Base-by-base conservation (phyloP, 2,888 invertebrate genomes). In the Thymelicus sylvestris region DNA sequence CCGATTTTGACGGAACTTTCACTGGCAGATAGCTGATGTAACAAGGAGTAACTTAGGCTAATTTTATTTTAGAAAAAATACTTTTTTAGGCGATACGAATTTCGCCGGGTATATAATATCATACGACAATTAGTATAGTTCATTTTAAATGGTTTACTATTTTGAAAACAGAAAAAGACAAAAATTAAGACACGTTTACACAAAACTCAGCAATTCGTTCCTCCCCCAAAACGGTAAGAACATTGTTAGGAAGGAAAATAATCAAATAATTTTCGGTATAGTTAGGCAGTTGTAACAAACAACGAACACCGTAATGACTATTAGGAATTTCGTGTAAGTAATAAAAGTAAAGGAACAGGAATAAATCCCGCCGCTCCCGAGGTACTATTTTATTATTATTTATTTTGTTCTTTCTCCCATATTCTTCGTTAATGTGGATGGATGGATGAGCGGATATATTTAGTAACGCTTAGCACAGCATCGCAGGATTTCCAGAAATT, bases 261-360 rank as follows among this genome's bases (percentile, higher is more conserved):
- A 72, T 74, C 65, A 66, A 74, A 75, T 76, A 76, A 74, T 74
- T 74, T 73, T 74, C 61, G 61, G 61, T 55, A 71, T 74, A 74
- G 69, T 74, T 73, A 62, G 71, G 74, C 67, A 74, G 66, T 76
- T 74, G 66, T 61, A 76, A 74, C 73, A 63, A 71, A 66, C 72
- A 72, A 74, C 67, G 71, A 73, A 76, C 77, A 72, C 67, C 77
- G 74, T 83, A 82, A 81, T 81, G 79, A 79, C 77, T 80, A 79
- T 78, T 80, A 80, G 72, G 79, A 72, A 75, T 77, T 77, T 74
- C 71, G 70, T 69, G 63, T 72, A 67, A 72, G 76, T 79, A 81
- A 80, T 81, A 82, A 79, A 81, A 79, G 77, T 78, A 79, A 80
- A 76, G 77, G 80, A 81, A 80, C 74, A 75, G 74, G 79, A 76